Evolutionary conservation across 2,888 invertebrate genomes (phyloP).

Genomic region (Ischnura elegans): DNA sequence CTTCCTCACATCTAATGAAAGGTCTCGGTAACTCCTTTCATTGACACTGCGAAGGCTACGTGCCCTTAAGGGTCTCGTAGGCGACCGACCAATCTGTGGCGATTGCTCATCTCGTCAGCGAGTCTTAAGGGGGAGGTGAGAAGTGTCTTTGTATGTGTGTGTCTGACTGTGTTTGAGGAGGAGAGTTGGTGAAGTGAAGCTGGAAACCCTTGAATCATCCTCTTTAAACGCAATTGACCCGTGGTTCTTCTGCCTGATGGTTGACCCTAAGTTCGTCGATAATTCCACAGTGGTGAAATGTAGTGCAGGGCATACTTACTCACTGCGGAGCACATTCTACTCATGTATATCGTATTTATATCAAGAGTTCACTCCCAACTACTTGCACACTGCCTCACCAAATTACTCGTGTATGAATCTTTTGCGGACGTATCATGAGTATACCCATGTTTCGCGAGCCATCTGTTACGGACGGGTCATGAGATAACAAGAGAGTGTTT

Average conservation of each 20-base stretch:
- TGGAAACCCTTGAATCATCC: neutral
- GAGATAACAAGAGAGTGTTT: too few relatives aligned
- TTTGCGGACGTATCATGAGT: too few relatives aligned
- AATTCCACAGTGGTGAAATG: too few relatives aligned
- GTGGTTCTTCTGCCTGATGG: neutral
- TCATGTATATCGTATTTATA: too few relatives aligned
- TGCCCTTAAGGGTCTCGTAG: neutral
- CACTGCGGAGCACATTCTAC: too few relatives aligned
- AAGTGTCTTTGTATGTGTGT: neutral
- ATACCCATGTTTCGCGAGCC: too few relatives aligned
- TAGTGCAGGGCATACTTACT: too few relatives aligned
- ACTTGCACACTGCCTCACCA: too few relatives aligned
- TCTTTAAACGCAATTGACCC: neutral
- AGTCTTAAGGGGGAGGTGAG: neutral
- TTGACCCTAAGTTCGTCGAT: neutral
- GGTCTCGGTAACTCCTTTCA: neutral
- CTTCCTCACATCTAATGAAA: neutral
- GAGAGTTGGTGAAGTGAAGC: neutral
- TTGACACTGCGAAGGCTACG: neutral
- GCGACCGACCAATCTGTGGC: neutral
- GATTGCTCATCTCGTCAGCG: slow-evolving; percentile 8
- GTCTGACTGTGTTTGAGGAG: too few relatives aligned
- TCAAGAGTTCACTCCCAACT: too few relatives aligned
- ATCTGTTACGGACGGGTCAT: too few relatives aligned
- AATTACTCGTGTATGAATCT: too few relatives aligned